A percentile compares a stretch with the other conserved stretches of the same genome.
phyloP scores from a whole-genome alignment of 1,140 invertebrate species.

The Homalodisca vitripennis region DNA sequence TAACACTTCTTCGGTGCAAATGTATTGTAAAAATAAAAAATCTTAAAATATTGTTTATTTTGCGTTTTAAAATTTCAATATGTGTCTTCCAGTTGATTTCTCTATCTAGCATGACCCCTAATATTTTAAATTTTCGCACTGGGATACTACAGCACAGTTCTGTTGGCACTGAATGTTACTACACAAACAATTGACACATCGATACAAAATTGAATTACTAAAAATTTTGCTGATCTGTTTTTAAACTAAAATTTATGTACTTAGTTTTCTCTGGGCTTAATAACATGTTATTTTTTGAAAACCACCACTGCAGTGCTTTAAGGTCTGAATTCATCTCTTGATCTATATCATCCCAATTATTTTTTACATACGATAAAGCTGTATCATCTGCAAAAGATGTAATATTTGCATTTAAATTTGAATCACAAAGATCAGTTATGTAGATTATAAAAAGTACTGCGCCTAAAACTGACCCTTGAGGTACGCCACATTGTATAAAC shows the following conservation, averaged over 20 bases:
- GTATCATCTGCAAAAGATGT: constrained; percentile 7
- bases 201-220: neutral
- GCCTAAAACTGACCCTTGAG: constrained; percentile 2
- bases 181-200: neutral
- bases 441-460: constrained; percentile 13
- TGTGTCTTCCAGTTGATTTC: constrained; percentile 7
- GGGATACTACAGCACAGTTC: neutral
- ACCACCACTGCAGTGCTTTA: constrained; percentile 1
- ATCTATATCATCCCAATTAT: constrained; percentile 1
- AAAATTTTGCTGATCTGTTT: constrained; percentile 1
- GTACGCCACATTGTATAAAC: neutral
- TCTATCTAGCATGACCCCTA: neutral
- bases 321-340: constrained; percentile 7
- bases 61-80: neutral
- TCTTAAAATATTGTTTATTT: constrained; percentile 4
- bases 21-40: neutral
- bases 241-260: constrained; percentile 7
- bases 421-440: neutral
- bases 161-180: neutral
- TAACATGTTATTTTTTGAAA: constrained; percentile 12
- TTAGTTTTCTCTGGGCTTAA: constrained; percentile 26
- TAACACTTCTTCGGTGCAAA: neutral
- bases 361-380: neutral
- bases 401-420: neutral
- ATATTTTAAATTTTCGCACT: neutral